These are phyloP conservation scores for Hypanus sabinus DNA, from an alignment of 2,113 vertebrate species.

Conservation along the genomic window DNA sequence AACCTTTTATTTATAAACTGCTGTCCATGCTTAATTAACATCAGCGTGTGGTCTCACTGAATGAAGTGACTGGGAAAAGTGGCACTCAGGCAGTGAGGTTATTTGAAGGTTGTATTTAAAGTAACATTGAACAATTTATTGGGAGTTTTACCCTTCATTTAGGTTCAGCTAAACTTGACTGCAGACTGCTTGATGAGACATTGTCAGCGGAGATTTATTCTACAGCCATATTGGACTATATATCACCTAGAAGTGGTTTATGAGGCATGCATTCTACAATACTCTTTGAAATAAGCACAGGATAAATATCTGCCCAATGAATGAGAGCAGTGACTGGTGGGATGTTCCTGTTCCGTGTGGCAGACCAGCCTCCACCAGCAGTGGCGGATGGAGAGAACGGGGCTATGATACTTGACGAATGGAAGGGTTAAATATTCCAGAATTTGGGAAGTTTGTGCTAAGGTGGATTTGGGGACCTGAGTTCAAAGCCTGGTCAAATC, in stretches of 20 bases:
- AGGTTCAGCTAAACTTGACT: neutral
- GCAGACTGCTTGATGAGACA: neutral
- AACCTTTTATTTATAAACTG: neutral
- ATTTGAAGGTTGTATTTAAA: neutral
- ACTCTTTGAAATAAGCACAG: constrained; percentile 17
- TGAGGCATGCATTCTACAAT: neutral
- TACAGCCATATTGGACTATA: neutral
- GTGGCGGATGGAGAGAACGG: too few species aligned
- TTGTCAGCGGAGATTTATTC: neutral
- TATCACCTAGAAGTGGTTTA: constrained; percentile 6
- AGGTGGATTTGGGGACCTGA: neutral
- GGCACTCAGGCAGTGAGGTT: neutral
- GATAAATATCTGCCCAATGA: neutral
- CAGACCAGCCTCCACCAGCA: neutral
- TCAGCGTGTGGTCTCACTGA: neutral
- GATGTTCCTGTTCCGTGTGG: neutral
- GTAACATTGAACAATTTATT: constrained; percentile 17
- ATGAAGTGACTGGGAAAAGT: too few species aligned
- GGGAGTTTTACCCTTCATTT: constrained; percentile 25
- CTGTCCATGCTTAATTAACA: neutral
- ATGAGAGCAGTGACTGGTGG: neutral
- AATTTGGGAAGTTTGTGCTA: neutral
- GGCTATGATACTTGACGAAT: neutral
- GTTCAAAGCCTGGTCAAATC: neutral
- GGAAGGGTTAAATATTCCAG: neutral